Evolutionary conservation across 53 echinoderm and acorn worm genomes (phyloP).

Genomic region (Actinopyga echinites): DNA sequence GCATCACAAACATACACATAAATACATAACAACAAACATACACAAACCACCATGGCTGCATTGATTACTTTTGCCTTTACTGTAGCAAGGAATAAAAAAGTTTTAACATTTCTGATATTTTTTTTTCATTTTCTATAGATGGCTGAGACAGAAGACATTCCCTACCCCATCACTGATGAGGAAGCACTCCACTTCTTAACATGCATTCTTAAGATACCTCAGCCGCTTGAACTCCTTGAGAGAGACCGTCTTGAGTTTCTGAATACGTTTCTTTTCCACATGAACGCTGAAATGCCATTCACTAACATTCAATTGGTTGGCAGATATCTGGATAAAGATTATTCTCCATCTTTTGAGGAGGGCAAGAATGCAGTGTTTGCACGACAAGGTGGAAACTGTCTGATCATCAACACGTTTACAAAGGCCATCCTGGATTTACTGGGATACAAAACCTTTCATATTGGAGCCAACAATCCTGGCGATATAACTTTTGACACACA

Average conservation of each 20-base stretch:
- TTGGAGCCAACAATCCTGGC: conserved; percentile 21
- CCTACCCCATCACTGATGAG: not conserved
- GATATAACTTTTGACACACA: not conserved
- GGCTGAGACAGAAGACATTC: not conserved
- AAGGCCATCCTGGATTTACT: conserved; percentile 7
- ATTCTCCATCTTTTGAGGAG: not conserved
- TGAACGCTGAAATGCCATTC: not conserved
- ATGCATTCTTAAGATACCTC: not conserved
- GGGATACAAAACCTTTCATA: conserved; percentile 8
- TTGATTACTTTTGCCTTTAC: too few relatives aligned
- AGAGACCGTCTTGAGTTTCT: not conserved
- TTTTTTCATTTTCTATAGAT: too few relatives aligned
- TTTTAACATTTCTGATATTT: too few relatives aligned
- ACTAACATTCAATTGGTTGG: not conserved
- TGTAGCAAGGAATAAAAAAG: too few relatives aligned
- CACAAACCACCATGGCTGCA: too few relatives aligned
- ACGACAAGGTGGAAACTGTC: not conserved
- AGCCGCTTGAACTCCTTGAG: not conserved
- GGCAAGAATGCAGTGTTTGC: not conserved
- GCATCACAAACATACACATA: too few relatives aligned
- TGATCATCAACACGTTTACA: not conserved
- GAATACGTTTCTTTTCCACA: not conserved
- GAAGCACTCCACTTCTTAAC: not conserved
- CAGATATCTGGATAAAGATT: too few relatives aligned
- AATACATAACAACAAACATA: too few relatives aligned